phyloP scores from a whole-genome alignment of 1,140 invertebrate species.

The Drosophila micromelanica region DNA sequence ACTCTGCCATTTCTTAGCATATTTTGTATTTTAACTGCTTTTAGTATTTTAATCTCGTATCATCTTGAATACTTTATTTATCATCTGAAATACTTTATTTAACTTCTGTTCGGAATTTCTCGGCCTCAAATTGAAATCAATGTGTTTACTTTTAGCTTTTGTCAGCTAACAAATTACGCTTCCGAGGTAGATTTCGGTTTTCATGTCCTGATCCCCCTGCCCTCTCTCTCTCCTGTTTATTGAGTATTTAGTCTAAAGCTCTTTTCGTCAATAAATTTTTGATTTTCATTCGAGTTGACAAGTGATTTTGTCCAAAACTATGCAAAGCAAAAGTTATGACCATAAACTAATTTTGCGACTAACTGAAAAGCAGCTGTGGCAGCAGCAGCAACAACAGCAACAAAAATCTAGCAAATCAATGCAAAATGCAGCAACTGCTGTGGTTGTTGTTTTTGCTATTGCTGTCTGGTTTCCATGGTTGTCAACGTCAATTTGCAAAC shows the following conservation, averaged over 20 bases:
- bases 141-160: not conserved
- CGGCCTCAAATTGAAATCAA: no score
- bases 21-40: no score
- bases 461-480: constrained; percentile 32
- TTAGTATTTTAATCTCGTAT: no score
- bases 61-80: no score
- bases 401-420: constrained; percentile 49
- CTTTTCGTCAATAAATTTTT: constrained; percentile 10
- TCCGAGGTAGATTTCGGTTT: not conserved
- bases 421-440: constrained; percentile 33
- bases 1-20: no score
- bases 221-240: not conserved
- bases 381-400: constrained; percentile 22
- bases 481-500: constrained; percentile 68
- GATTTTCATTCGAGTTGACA: constrained; percentile 1
- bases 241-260: not conserved
- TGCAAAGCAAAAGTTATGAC: constrained; percentile 10
- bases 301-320: constrained; percentile 5
- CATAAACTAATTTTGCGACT: constrained; percentile 48
- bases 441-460: constrained; percentile 9
- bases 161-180: not conserved
- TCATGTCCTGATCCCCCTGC: not conserved
- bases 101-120: no score
- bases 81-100: no score
- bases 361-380: constrained; percentile 15